These are phyloP conservation scores for Myotis lucifugus DNA, from an alignment of 2,113 vertebrate species.

Conservation along the genomic window DNA sequence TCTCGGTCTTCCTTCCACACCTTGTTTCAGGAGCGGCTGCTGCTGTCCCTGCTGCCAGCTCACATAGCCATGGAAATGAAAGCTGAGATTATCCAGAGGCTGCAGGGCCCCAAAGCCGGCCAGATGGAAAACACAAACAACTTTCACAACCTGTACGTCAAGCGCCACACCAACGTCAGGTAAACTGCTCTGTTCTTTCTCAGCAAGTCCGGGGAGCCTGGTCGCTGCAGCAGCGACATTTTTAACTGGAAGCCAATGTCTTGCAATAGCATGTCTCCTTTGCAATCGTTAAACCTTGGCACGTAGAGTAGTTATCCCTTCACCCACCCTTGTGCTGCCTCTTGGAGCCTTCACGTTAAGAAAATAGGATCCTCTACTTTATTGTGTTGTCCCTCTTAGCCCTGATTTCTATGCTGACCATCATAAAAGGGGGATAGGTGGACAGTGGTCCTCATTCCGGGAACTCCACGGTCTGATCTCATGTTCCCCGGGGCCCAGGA, in stretches of 20 bases:
- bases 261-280: accelerated
- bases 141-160: constrained; percentile 98
- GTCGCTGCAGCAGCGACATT: accelerated
- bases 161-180: constrained; percentile 98
- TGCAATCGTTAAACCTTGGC: accelerated
- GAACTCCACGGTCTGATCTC: not conserved
- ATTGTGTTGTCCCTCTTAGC: not conserved
- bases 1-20: accelerated
- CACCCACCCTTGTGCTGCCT: accelerated
- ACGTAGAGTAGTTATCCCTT: accelerated
- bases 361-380: not conserved
- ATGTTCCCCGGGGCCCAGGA: not conserved
- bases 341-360: accelerated
- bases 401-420: not conserved
- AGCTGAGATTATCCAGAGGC: constrained; percentile 97
- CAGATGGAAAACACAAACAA: constrained; percentile 99
- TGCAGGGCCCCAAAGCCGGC: constrained; percentile 96
- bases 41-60: constrained; percentile 95
- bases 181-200: constrained; percentile 53
- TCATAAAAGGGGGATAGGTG: not conserved
- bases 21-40: constrained; percentile 91
- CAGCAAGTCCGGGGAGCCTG: accelerated
- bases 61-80: constrained; percentile 99
- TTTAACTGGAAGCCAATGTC: accelerated
- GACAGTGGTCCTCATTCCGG: not conserved